Evolutionary conservation across 2,113 vertebrate species (phyloP), one percentile per base, ranked within the genome.

Genomic region (Gymnarchus niloticus): DNA sequence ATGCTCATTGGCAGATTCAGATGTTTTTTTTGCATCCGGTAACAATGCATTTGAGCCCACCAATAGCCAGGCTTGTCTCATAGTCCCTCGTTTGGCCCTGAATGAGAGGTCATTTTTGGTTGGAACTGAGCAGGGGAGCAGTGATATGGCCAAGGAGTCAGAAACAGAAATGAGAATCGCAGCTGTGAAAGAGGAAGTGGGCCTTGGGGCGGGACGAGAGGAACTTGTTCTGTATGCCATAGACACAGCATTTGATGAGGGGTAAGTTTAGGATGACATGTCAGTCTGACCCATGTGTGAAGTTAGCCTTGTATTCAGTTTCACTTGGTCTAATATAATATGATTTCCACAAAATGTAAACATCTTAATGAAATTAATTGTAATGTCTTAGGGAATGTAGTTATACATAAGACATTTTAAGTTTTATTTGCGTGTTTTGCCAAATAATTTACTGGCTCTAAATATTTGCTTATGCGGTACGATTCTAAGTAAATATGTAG

Each of bases 211-310:
- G 85, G 85, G 85, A 46, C 59, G 46, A 33, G 85, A 59, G 56
- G 76, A 82, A 46, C 17, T 21, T 17, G 12, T 49, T n/a, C 25
- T 83, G 33, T 84, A 28, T 56, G 56, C 57, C 84, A 37, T 51
- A n/a, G 77, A 83, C 52, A 28, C 25, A 17, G 14, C 78, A 83
- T 41, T 54, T 46, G 83, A 86, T 25, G 41, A 85, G 69, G 46
- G 87, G 91, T 91, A 91, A 91, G 91, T 89, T 41, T 73, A 48
- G 83, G 28, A 77, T 83, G 83, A n/a, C 7, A 46, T 25, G 17
- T 56, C 65, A 46, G 25, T 48, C 65, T 59, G 0, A 2, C 46
- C 33, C 37, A 44, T 65, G 54, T 65, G 28, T 54, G n/a, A 33
- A 14, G 61, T 69, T 69, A 6, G 5, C 23, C 8, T 59, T 59